phyloP scores from a whole-genome alignment of 23 tunicate species.

The Diplosoma virens region DNA sequence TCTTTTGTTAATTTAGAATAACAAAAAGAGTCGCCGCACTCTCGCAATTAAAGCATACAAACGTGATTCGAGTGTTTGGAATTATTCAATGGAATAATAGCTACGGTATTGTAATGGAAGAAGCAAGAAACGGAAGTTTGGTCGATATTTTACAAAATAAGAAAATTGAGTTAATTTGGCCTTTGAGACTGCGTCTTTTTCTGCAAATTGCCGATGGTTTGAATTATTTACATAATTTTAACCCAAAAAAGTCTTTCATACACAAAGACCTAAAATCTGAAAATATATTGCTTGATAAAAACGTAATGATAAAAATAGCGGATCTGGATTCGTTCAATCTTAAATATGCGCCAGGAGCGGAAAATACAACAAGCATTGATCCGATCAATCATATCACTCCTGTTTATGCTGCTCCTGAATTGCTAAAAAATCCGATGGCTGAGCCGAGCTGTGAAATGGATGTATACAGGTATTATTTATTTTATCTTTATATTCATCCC shows the following conservation, averaged over 20 bases:
- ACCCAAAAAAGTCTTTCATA: background rate
- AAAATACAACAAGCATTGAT: background rate
- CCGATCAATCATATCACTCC: background rate
- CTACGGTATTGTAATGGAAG: background rate
- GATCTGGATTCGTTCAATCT: background rate
- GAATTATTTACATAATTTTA: background rate
- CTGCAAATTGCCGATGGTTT: conserved; percentile 6
- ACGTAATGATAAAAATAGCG: background rate
- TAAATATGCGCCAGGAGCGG: background rate
- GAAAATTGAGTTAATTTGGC: background rate
- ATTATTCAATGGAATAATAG: background rate
- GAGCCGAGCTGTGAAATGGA: background rate
- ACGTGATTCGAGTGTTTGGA: background rate
- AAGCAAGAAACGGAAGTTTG: background rate
- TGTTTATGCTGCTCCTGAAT: conserved; percentile 10
- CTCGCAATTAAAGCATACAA: background rate
- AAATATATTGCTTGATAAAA: conserved; percentile 1
- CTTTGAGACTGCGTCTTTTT: background rate
- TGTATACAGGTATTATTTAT: conserved; percentile 18
- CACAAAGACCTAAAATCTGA: background rate
- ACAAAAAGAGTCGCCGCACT: background rate
- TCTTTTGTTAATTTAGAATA: background rate
- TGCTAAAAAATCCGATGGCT: background rate
- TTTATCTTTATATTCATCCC: too few species aligned
- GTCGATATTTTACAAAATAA: background rate